Percentiles rank a stretch among this genome's conserved stretches.
Evolutionary conservation across 2,797 vertebrate genomes (phyloP).

Genomic region (Lates japonicus): DNA sequence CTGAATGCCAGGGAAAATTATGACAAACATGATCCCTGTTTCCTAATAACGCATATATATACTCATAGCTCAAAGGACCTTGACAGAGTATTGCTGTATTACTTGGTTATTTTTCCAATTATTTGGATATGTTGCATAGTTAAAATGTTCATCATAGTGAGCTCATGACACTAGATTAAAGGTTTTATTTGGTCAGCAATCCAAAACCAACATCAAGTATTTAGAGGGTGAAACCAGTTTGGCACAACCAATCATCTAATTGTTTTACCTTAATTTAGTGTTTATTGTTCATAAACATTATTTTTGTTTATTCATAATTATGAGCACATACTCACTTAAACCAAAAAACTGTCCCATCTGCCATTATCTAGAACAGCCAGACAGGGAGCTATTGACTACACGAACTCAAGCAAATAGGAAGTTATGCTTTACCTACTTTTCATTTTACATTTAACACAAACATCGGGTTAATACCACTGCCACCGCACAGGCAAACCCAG

Average conservation of each 20-base stretch:
- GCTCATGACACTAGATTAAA: neutral
- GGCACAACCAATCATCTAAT: neutral
- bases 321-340: neutral
- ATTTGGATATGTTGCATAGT: neutral
- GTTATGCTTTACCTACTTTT: conserved; percentile 9
- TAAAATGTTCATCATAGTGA: neutral
- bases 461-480: neutral
- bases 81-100: neutral
- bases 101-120: neutral
- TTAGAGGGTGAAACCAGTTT: neutral
- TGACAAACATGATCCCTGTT: neutral
- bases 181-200: neutral
- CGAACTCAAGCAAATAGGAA: neutral
- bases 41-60: neutral
- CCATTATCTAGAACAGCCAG: neutral
- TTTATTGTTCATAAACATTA: neutral
- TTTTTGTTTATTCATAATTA: neutral
- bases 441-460: conserved; percentile 17
- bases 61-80: neutral
- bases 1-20: conserved; percentile 52
- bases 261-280: neutral
- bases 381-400: neutral
- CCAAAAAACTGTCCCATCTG: neutral
- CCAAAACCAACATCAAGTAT: neutral
- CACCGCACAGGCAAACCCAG: neutral